These are phyloP conservation scores for Ploceus nigricollis DNA, from an alignment of 2,113 vertebrate species.

Conservation along the genomic window DNA sequence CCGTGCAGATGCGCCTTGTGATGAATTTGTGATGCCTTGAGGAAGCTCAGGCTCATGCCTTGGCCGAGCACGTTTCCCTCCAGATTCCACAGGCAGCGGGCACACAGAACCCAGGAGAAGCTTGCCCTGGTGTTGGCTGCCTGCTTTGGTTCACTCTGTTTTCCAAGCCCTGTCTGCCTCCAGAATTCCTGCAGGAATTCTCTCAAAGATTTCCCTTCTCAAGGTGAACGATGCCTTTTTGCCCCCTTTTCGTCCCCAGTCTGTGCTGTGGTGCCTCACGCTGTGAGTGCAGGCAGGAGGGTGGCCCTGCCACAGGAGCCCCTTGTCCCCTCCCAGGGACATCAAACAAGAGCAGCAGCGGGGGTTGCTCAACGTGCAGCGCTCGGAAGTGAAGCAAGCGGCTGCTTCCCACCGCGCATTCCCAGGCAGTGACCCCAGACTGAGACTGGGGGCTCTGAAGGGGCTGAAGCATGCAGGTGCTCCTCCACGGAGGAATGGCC, in stretches of 20 bases:
- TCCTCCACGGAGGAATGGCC: neutral
- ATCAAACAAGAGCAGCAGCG: neutral
- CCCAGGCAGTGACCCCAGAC: neutral
- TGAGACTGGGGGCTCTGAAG: accelerated
- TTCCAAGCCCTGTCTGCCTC: neutral
- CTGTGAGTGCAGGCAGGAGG: neutral
- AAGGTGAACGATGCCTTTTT: accelerated
- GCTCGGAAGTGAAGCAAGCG: neutral
- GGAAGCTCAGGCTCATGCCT: neutral
- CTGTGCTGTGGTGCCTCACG: accelerated
- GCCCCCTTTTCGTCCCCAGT: accelerated
- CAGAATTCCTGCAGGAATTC: neutral
- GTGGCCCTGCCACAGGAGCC: neutral
- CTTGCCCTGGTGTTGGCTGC: neutral
- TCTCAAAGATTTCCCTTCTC: neutral
- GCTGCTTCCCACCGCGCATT: accelerated
- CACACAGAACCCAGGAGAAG: accelerated
- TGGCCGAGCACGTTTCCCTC: neutral
- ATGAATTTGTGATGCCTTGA: neutral
- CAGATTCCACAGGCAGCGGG: accelerated
- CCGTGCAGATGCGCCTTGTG: neutral
- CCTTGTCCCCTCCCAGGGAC: neutral
- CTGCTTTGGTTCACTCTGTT: neutral
- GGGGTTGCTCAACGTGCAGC: neutral
- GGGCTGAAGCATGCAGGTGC: neutral